Conservation (phyloP, 2,113 vertebrate genomes). For the Myotis yumanensis region DNA sequence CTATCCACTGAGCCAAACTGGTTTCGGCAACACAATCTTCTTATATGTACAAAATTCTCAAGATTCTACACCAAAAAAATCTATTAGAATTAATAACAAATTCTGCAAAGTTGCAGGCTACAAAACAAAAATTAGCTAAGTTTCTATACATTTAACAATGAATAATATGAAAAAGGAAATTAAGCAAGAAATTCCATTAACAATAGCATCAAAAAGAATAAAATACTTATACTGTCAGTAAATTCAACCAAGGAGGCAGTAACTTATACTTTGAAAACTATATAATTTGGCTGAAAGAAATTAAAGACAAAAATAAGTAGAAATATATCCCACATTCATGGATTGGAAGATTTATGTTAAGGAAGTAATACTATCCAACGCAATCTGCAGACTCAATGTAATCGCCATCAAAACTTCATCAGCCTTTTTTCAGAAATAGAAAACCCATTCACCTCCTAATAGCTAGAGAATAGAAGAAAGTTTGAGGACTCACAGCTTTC, state of each 20-base stretch:
- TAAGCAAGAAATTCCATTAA: constrained; percentile 15
- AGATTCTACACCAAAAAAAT: not conserved
- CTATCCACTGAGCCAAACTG: too few species aligned
- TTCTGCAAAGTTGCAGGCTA: not conserved
- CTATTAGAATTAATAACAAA: not conserved
- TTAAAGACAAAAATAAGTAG: not conserved
- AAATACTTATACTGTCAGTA: not conserved
- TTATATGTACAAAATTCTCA: not conserved
- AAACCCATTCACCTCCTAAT: not conserved
- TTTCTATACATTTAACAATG: not conserved
- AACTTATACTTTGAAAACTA: not conserved
- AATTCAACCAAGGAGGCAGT: not conserved
- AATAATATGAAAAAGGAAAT: not conserved
- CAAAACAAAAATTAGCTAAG: not conserved
- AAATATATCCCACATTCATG: not conserved
- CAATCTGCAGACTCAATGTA: not conserved
- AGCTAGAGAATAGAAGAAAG: not conserved
- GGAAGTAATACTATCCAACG: not conserved
- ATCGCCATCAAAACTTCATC: not conserved
- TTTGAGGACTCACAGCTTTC: not conserved
- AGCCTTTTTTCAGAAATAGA: constrained; percentile 19
- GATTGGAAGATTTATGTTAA: not conserved
- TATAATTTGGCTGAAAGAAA: not conserved
- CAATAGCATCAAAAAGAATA: not conserved
- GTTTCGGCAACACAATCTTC: not conserved